A percentile compares a stretch with the other conserved stretches of the same genome.
These are phyloP conservation scores for Pithys albifrons DNA, from an alignment of 2,113 vertebrate genomes.

Conservation along the genomic window DNA sequence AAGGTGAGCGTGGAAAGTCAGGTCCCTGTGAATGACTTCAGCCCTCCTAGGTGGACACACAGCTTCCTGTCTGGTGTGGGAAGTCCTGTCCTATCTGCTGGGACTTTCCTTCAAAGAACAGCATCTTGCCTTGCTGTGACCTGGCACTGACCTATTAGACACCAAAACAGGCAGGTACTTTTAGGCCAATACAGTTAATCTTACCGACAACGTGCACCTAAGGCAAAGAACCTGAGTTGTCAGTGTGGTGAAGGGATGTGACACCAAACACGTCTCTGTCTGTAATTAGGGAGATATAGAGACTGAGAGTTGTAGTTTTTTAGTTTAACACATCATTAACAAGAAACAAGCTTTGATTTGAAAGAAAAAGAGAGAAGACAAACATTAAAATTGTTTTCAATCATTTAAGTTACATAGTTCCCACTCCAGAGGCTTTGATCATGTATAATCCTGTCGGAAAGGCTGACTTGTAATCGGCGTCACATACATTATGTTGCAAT, in stretches of 20 bases:
- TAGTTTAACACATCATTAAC: constrained; percentile 11
- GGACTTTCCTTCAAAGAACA: not conserved
- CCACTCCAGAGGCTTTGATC: constrained; percentile 55
- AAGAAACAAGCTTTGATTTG: constrained; percentile 4
- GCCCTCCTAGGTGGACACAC: too few relatives aligned
- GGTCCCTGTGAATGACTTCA: fast-evolving
- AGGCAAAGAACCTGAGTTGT: not conserved
- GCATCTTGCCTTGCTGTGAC: not conserved
- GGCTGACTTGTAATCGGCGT: constrained; percentile 52
- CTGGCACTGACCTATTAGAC: not conserved
- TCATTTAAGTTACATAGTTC: constrained; percentile 56
- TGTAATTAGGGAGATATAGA: not conserved
- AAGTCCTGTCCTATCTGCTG: not conserved
- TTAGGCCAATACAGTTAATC: not conserved
- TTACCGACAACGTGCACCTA: not conserved
- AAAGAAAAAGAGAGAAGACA: constrained; percentile 16
- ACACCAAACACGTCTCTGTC: not conserved
- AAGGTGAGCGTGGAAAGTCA: not conserved
- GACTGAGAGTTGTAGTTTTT: not conserved
- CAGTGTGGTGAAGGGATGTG: not conserved
- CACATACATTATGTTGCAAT: constrained; percentile 37
- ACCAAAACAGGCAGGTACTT: not conserved
- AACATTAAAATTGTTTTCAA: constrained; percentile 48
- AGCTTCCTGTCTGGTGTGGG: not conserved
- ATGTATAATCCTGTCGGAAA: constrained; percentile 49